Percentiles rank a stretch among this genome's conserved stretches.
These are phyloP conservation scores for Diglossa cyanea DNA, from an alignment of 2,797 vertebrate genomes.

Conservation along the genomic window DNA sequence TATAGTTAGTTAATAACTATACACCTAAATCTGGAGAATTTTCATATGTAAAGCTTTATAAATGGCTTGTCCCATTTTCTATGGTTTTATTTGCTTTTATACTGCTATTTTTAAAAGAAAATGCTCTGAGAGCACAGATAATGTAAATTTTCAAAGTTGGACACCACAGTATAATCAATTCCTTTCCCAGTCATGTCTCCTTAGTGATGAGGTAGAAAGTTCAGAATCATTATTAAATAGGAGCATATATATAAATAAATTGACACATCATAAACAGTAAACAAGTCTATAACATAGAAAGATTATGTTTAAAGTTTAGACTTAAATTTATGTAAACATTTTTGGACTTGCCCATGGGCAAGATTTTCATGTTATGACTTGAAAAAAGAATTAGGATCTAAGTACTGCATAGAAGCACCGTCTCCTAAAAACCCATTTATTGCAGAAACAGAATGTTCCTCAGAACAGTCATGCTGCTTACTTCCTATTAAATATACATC, in stretches of 20 bases:
- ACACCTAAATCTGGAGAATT: not conserved
- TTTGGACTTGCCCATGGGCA: not conserved
- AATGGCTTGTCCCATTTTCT: not conserved
- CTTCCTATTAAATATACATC: not conserved
- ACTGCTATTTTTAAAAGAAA: not conserved
- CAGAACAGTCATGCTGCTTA: not conserved
- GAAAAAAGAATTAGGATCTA: not conserved
- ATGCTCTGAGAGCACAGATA: not conserved
- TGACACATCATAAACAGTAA: not conserved
- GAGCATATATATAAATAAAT: not conserved
- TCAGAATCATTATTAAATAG: not conserved
- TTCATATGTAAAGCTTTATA: not conserved
- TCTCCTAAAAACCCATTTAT: not conserved
- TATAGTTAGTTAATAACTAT: not conserved
- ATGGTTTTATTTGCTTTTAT: not conserved
- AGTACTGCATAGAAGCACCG: not conserved
- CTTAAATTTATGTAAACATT: not conserved
- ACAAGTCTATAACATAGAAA: not conserved
- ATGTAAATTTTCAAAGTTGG: not conserved
- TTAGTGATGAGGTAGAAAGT: not conserved
- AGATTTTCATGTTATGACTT: not conserved
- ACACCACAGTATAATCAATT: not conserved
- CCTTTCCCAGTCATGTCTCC: not conserved
- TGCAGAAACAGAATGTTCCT: conserved; percentile 3
- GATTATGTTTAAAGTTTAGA: not conserved